Evolutionary conservation across 2,888 invertebrate genomes (phyloP).

Genomic region (Acronicta aceris): DNA sequence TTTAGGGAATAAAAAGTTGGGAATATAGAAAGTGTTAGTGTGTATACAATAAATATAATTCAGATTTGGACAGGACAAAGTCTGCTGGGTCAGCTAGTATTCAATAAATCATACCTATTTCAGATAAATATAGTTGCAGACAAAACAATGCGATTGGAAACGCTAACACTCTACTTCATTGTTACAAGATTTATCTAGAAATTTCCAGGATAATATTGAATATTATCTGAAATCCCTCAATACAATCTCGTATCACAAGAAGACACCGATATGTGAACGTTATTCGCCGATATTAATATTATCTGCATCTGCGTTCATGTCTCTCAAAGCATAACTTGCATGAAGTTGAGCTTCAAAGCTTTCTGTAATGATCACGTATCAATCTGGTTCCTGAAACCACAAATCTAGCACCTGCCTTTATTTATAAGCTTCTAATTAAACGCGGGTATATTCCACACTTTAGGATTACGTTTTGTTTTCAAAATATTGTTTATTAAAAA

Average conservation of each 20-base stretch:
- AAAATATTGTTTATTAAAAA: no score
- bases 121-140: no score
- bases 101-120: no score
- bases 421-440: constrained; percentile 7
- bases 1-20: no score
- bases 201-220: not conserved
- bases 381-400: constrained; percentile 17
- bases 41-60: no score
- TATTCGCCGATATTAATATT: not conserved
- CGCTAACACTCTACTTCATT: no score
- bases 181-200: no score
- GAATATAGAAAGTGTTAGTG: no score
- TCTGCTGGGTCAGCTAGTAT: no score
- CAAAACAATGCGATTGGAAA: no score
- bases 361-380: constrained; percentile 17
- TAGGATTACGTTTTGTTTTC: no score
- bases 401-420: constrained; percentile 17
- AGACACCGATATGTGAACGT: not conserved
- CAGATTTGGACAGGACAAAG: no score
- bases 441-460: not conserved
- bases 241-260: not conserved
- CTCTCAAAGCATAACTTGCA: not conserved
- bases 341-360: constrained; percentile 3
- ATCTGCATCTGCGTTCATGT: constrained; percentile 6
- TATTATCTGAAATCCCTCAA: not conserved